Percentiles rank a stretch among this genome's conserved stretches.
Conservation (phyloP, 2,888 invertebrate species). For the Cephus nigrinus region DNA sequence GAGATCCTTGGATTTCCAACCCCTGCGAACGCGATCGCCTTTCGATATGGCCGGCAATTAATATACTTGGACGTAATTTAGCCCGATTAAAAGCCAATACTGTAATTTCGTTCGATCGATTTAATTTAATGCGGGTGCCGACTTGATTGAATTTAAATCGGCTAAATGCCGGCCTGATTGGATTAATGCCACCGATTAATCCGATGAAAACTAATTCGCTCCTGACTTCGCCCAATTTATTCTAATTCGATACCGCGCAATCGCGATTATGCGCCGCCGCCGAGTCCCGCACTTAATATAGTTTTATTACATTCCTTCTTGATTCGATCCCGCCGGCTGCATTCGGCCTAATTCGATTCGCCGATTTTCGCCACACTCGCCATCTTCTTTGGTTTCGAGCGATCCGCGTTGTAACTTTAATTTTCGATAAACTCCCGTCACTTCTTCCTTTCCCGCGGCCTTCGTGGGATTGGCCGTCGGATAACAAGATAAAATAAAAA, state of each 20-base stretch:
- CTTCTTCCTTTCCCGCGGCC: too few species aligned
- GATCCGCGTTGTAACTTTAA: neutral
- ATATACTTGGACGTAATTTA: constrained; percentile 40
- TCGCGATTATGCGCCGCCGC: neutral
- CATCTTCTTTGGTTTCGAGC: neutral
- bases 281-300: neutral
- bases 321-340: neutral
- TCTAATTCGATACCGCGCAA: constrained; percentile 46
- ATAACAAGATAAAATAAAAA: neutral
- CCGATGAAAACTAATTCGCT: constrained; percentile 62
- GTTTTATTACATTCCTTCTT: neutral
- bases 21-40: neutral
- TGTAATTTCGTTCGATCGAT: constrained; percentile 44
- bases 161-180: constrained; percentile 56
- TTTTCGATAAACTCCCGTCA: neutral
- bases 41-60: constrained; percentile 30
- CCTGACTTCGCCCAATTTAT: constrained; percentile 48
- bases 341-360: neutral
- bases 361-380: neutral
- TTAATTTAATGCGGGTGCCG: constrained; percentile 57
- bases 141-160: constrained; percentile 58
- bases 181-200: constrained; percentile 62
- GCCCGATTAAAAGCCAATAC: constrained; percentile 42
- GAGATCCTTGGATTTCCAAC: constrained; percentile 11
- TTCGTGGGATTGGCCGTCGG: too few species aligned